phyloP scores from a whole-genome alignment of 1,140 invertebrate genomes.

The Cotesia glomerata region DNA sequence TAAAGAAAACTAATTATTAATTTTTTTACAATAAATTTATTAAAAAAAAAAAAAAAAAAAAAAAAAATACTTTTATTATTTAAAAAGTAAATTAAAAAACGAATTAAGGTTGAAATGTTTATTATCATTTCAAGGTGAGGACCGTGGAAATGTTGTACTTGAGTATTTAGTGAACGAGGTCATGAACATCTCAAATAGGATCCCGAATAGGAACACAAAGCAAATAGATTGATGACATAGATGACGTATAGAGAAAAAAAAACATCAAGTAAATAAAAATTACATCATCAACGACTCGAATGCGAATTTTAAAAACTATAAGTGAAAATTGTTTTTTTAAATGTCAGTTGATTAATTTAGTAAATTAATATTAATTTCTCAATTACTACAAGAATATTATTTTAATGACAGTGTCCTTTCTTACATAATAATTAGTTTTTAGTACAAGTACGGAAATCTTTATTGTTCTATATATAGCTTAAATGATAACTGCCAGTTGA shows the following conservation, averaged over 20 bases:
- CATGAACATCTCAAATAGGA: slow-evolving; percentile 25
- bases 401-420: slow-evolving; percentile 20
- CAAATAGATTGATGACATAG: slow-evolving; percentile 5
- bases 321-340: not conserved
- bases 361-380: not conserved
- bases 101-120: slow-evolving; percentile 1
- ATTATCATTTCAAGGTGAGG: slow-evolving; percentile 15
- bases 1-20: slow-evolving; percentile 22
- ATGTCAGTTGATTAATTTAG: not conserved
- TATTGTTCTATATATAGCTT: not conserved
- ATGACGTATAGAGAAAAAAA: not conserved
- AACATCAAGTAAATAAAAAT: not conserved
- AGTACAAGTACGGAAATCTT: not conserved
- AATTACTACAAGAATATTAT: not conserved
- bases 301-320: not conserved
- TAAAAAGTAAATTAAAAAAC: not conserved
- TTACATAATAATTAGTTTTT: slow-evolving; percentile 39
- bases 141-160: slow-evolving; percentile 14
- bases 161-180: slow-evolving; percentile 14
- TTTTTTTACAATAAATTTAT: not conserved
- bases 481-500: too few species aligned
- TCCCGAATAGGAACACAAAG: slow-evolving; percentile 7
- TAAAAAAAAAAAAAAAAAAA: slow-evolving; percentile 19
- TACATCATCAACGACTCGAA: not conserved
- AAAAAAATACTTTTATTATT: not conserved